A percentile compares a stretch with the other conserved stretches of the same genome.
Evolutionary conservation across 1,140 invertebrate species (phyloP).

Genomic region (Campodea augens): DNA sequence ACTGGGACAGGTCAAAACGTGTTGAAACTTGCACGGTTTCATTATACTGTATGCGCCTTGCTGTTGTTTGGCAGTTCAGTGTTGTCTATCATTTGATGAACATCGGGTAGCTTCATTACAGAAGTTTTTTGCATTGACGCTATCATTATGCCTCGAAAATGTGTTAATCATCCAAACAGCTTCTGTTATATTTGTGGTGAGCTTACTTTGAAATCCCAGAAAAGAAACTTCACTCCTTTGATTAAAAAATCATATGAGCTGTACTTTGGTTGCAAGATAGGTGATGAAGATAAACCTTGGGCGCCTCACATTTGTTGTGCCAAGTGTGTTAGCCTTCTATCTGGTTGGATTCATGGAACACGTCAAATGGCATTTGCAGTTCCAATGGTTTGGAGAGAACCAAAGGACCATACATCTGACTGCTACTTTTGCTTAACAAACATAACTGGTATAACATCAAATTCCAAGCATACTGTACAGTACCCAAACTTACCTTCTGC

Average conservation of each 20-base stretch:
- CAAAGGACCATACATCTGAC: conserved; percentile 8
- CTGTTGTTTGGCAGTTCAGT: too few species aligned
- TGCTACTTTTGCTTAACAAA: conserved; percentile 15
- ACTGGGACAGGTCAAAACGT: too few species aligned
- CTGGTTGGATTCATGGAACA: background rate
- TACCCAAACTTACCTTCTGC: conserved; percentile 9
- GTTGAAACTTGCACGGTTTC: too few species aligned
- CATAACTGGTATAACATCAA: conserved; percentile 7
- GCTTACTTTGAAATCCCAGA: background rate
- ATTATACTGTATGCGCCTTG: too few species aligned
- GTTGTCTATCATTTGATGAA: too few species aligned
- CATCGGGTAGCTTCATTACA: too few species aligned
- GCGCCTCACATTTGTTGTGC: background rate
- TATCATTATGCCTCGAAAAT: background rate
- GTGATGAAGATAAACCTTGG: background rate
- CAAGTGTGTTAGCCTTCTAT: background rate
- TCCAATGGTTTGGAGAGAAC: conserved; percentile 15
- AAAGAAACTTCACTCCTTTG: too few species aligned
- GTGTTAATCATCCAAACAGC: background rate
- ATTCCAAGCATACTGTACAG: conserved; percentile 3
- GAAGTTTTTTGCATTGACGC: too few species aligned
- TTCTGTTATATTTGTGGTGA: background rate
- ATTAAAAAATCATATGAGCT: background rate
- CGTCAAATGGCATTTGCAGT: conserved; percentile 11
- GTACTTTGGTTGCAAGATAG: background rate